Percentiles rank a stretch among this genome's conserved stretches.
phyloP scores from a whole-genome alignment of 2,888 invertebrate genomes.

The Netelia melanura region DNA sequence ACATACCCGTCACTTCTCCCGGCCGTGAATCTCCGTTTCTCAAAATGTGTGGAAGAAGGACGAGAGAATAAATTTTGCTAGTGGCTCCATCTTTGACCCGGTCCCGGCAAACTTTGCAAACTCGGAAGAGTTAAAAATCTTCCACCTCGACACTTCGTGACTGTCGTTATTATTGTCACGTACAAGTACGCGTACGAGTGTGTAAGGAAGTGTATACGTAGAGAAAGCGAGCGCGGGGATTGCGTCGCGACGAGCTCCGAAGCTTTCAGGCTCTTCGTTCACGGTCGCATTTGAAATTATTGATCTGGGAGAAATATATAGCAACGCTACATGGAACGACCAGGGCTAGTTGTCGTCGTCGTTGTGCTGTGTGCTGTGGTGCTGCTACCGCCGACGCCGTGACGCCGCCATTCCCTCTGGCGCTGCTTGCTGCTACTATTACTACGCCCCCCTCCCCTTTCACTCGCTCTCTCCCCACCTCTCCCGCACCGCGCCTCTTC shows the following conservation, averaged over 20 bases:
- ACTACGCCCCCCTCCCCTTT: conserved; percentile 29
- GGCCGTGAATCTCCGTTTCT: not conserved
- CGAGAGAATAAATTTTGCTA: conserved; percentile 10
- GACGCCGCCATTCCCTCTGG: conserved; percentile 80
- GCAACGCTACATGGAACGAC: conserved; percentile 55
- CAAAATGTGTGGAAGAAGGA: not conserved
- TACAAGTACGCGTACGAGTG: not conserved
- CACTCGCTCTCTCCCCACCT: conserved; percentile 71
- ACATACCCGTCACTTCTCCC: not conserved
- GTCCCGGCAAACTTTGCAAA: conserved; percentile 4
- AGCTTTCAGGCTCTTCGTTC: conserved; percentile 56
- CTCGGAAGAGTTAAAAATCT: conserved; percentile 19
- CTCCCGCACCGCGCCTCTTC: conserved; percentile 46
- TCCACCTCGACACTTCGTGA: not conserved
- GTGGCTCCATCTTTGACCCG: not conserved
- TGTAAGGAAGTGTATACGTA: conserved; percentile 33
- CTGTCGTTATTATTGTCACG: conserved; percentile 6
- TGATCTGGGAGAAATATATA: conserved; percentile 76
- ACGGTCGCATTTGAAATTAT: conserved; percentile 79
- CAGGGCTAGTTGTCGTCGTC: conserved; percentile 50
- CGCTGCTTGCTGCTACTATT: conserved; percentile 81
- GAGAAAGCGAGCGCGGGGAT: conserved; percentile 47
- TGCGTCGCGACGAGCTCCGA: conserved; percentile 47
- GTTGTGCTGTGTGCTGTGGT: not conserved
- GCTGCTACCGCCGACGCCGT: conserved; percentile 52